phyloP scores from a whole-genome alignment of 2,888 invertebrate genomes.

The Cerceris rybyensis region DNA sequence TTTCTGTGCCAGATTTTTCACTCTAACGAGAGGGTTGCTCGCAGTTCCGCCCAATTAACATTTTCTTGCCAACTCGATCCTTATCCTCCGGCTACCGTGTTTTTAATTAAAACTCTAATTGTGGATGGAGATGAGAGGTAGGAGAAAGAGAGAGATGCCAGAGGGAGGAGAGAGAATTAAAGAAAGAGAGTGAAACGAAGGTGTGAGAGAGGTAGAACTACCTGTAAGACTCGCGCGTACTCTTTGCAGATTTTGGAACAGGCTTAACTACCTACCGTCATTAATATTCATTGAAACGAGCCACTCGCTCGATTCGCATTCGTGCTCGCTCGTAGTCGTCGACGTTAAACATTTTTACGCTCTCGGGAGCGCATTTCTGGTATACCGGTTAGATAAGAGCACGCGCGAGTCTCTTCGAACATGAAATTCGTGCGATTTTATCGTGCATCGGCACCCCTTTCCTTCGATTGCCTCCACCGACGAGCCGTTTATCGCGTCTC shows the following conservation, averaged over 20 bases:
- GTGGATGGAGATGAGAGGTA: neutral
- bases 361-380: slow-evolving; percentile 50
- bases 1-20: neutral
- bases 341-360: slow-evolving; percentile 55
- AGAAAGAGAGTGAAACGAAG: too few species aligned
- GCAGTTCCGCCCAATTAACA: slow-evolving; percentile 31
- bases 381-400: slow-evolving; percentile 51
- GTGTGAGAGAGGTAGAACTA: too few species aligned
- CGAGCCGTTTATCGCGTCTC: slow-evolving; percentile 48
- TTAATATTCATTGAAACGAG: slow-evolving; percentile 56
- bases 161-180: too few species aligned
- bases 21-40: neutral
- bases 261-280: slow-evolving; percentile 28
- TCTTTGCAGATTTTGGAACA: slow-evolving; percentile 25
- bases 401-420: slow-evolving; percentile 62
- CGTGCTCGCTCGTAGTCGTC: slow-evolving; percentile 4
- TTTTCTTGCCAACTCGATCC: slow-evolving; percentile 21
- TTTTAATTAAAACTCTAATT: slow-evolving; percentile 40
- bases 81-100: slow-evolving; percentile 19
- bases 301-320: slow-evolving; percentile 5
- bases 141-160: too few species aligned
- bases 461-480: slow-evolving; percentile 44
- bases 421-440: slow-evolving; percentile 69
- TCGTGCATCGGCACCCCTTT: slow-evolving; percentile 41
- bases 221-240: neutral